A percentile compares a stretch with the other conserved stretches of the same genome.
Conservation (phyloP, 1,140 invertebrate species). For the Pemphigus obesinymphae region DNA sequence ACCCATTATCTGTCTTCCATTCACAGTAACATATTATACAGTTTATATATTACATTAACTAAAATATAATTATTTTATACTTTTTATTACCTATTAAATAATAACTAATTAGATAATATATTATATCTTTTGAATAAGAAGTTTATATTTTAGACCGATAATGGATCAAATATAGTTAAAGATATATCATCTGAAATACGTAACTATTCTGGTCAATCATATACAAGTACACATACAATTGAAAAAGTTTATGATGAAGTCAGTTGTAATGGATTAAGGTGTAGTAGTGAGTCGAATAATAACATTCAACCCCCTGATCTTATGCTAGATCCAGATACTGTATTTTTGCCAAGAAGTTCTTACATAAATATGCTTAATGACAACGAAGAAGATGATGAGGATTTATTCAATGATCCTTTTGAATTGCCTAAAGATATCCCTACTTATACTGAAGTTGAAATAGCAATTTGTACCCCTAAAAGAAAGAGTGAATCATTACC, state of each 20-base stretch:
- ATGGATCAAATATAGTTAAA: neutral
- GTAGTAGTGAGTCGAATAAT: neutral
- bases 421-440: conserved; percentile 61
- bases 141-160: conserved; percentile 20
- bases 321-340: conserved; percentile 25
- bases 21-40: too few species aligned
- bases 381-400: neutral
- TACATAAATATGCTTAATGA: neutral
- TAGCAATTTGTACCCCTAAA: conserved; percentile 49
- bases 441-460: conserved; percentile 46
- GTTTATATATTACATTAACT: too few species aligned
- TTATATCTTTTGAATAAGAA: too few species aligned
- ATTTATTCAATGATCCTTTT: conserved; percentile 4
- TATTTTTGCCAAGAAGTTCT: neutral
- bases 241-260: conserved; percentile 39
- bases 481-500: conserved; percentile 51
- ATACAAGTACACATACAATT: conserved; percentile 19
- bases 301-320: conserved; percentile 23
- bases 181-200: conserved; percentile 14
- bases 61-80: too few species aligned
- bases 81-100: too few species aligned
- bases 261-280: neutral
- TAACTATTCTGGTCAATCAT: conserved; percentile 33
- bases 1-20: too few species aligned
- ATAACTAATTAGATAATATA: too few species aligned